These are phyloP conservation scores for Anser cygnoides DNA, from an alignment of 2,113 vertebrate genomes.

Conservation along the genomic window DNA sequence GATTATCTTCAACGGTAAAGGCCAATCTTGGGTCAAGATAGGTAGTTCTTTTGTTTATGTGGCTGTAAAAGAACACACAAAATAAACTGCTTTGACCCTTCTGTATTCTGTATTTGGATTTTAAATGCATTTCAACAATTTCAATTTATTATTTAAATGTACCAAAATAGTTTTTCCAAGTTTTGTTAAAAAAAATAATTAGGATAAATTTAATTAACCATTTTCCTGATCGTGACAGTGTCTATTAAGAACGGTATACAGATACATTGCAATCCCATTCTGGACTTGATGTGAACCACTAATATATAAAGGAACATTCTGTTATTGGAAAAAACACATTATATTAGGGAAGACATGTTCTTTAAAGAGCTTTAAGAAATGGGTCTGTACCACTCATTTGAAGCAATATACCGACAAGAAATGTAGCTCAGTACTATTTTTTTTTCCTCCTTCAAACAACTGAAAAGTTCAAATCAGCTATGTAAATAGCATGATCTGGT, in stretches of 20 bases:
- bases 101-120: background rate
- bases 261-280: background rate
- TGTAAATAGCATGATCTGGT: background rate
- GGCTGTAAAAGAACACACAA: conserved; percentile 76
- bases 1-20: conserved; percentile 92
- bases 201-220: background rate
- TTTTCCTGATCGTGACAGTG: background rate
- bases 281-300: background rate
- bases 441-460: background rate
- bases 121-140: background rate
- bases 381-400: background rate
- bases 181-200: background rate
- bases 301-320: background rate
- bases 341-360: background rate
- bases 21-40: conserved; percentile 97
- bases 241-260: background rate
- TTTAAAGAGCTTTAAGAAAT: background rate
- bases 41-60: conserved; percentile 96
- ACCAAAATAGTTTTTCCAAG: background rate
- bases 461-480: background rate
- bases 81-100: background rate
- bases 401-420: background rate
- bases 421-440: background rate
- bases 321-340: background rate
- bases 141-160: background rate